These are phyloP conservation scores for Syngnathus scovelli DNA, from an alignment of 2,113 vertebrate species.

Conservation along the genomic window DNA sequence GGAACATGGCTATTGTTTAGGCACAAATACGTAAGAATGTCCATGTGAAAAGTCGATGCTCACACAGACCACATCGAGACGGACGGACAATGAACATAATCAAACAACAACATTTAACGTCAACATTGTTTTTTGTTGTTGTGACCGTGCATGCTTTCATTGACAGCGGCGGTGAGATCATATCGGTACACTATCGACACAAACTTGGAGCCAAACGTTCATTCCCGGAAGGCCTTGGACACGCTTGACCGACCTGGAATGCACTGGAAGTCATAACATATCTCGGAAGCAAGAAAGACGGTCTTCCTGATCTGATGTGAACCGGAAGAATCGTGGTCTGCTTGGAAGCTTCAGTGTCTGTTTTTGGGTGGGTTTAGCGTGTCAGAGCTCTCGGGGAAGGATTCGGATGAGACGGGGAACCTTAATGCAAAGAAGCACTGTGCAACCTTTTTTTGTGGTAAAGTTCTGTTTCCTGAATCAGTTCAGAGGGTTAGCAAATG, in stretches of 20 bases:
- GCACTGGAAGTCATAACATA: neutral
- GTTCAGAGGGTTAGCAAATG: neutral
- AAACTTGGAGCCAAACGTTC: conserved; percentile 43
- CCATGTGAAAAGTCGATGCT: conserved; percentile 73
- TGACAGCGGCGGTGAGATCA: conserved; percentile 61
- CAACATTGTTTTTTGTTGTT: conserved; percentile 68
- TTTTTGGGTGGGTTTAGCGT: neutral
- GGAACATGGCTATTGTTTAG: conserved; percentile 82
- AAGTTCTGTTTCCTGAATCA: neutral
- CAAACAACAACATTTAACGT: conserved; percentile 78
- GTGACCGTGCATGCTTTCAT: conserved; percentile 83
- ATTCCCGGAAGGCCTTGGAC: conserved; percentile 55
- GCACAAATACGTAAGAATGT: conserved; percentile 82
- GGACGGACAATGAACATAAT: conserved; percentile 81
- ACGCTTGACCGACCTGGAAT: conserved; percentile 43
- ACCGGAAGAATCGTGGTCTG: neutral
- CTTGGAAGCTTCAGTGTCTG: neutral
- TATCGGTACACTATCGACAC: conserved; percentile 66
- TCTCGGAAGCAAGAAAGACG: neutral
- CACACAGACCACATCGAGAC: conserved; percentile 77
- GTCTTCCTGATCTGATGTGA: neutral
- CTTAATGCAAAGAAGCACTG: neutral
- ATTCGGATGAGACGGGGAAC: neutral
- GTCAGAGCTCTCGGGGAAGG: neutral
- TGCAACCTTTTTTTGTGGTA: neutral